phyloP scores from a whole-genome alignment of 92 coral and sea anemone species.

The Palythoa grandiflora region DNA sequence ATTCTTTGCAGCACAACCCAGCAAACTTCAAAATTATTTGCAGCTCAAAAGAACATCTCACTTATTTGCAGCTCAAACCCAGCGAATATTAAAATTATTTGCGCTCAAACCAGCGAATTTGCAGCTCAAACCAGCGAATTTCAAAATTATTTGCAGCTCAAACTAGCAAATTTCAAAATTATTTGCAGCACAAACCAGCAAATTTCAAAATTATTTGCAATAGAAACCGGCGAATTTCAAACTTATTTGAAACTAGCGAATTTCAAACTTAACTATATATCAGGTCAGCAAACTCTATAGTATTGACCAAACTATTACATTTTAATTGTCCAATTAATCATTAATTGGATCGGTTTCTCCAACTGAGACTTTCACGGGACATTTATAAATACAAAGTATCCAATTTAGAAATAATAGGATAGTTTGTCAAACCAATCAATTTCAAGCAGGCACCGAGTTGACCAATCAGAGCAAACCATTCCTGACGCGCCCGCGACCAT shows the following conservation, averaged over 20 bases:
- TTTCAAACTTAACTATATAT: background rate
- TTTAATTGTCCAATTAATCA: no score
- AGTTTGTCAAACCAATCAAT: background rate
- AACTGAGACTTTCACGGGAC: no score
- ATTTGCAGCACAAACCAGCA: no score
- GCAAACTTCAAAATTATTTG: no score
- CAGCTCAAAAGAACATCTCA: background rate
- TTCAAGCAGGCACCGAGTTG: background rate
- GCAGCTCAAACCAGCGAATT: background rate
- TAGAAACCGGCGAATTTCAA: constrained; percentile 1
- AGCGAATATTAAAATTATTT: background rate
- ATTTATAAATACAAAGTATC: no score
- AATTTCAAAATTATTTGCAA: background rate
- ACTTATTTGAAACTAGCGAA: background rate
- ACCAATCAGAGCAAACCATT: no score
- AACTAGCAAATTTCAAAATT: background rate
- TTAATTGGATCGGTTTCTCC: no score
- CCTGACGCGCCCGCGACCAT: no score
- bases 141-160: background rate
- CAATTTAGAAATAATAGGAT: no score
- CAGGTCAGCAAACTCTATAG: background rate
- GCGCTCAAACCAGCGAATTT: background rate
- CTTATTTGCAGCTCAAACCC: background rate
- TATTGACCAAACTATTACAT: no score
- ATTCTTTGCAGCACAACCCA: no score